These are phyloP conservation scores for Jacana jacana DNA, from an alignment of 2,113 vertebrate species.

Conservation along the genomic window DNA sequence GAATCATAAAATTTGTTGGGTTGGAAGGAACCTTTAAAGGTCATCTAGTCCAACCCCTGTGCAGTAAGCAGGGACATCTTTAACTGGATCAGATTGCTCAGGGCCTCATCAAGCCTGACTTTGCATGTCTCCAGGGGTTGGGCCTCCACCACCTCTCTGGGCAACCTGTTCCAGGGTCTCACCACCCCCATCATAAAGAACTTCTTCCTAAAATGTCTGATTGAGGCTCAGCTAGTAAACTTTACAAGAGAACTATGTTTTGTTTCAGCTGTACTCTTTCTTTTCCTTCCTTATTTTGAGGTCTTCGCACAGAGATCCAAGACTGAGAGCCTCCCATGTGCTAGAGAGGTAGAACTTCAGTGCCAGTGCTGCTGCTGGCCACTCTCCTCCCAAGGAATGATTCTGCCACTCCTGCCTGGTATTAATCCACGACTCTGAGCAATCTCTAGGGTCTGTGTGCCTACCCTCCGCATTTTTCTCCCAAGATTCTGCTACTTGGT, in stretches of 20 bases:
- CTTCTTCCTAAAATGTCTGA: neutral
- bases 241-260: neutral
- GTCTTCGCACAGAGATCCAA: neutral
- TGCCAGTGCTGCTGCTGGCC: neutral
- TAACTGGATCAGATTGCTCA: no score
- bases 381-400: neutral
- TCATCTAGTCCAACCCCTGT: no score
- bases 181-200: no score
- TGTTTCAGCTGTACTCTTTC: neutral
- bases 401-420: neutral
- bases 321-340: neutral
- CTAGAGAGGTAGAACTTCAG: neutral
- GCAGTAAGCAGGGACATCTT: no score
- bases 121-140: no score
- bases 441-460: neutral
- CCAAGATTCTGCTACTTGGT: neutral
- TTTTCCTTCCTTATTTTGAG: neutral
- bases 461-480: neutral
- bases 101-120: no score
- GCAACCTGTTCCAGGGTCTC: no score
- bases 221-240: neutral
- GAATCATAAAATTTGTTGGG: no score
- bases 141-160: no score
- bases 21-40: no score
- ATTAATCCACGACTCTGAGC: neutral